Evolutionary conservation across 2,888 invertebrate genomes (phyloP), one percentile per base, ranked within the genome.

Genomic region (Fragum sueziense): DNA sequence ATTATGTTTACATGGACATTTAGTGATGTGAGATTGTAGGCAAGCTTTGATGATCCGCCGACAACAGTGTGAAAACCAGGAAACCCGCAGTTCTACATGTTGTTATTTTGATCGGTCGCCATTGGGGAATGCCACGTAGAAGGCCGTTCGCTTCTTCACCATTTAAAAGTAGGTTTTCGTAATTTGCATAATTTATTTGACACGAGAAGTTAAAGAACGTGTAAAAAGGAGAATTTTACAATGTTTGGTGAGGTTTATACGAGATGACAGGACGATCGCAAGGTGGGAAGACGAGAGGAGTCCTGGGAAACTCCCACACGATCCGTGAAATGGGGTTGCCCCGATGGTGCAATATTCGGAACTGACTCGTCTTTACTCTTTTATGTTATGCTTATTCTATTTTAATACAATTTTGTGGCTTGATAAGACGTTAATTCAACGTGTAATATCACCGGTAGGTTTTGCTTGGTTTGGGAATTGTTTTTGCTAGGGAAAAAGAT

Each of bases 51-150:
- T 57, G 25, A 25, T 37, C 41, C 17, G 14, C 17, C 29, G 20
- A 7, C 31, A 34, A 29, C 20, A 2, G 25, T 2, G 17, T 41
- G 17, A 69, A 76, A 70, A 71, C 51, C 47, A 71, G 84, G 84
- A 71, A 80, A 79, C 69, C 74, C 80, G 72, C 65, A 62, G 57
- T 52, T 68, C 61, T 65, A 65, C 57, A 62, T 52, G 59, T 51
- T 65, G 41, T 70, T 75, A 59, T 68, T 69, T 57, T 76, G 52
- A 52, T 72, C 73, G 71, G 79, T 82, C 74, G 82, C 82, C 82
- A 82, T 80, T 86, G 70, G 85, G 88, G 87, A 82, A 88, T 88
- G 88, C 88, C 88, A 88, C 88, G 88, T 87, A 77, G 85, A 74
- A 85, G 85, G 84, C 68, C 81, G 25, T 59, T 80, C 62, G 78